These are phyloP conservation scores for Trachythela sp. DNA, from an alignment of 64 coral and sea anemone genomes.

Conservation along the genomic window DNA sequence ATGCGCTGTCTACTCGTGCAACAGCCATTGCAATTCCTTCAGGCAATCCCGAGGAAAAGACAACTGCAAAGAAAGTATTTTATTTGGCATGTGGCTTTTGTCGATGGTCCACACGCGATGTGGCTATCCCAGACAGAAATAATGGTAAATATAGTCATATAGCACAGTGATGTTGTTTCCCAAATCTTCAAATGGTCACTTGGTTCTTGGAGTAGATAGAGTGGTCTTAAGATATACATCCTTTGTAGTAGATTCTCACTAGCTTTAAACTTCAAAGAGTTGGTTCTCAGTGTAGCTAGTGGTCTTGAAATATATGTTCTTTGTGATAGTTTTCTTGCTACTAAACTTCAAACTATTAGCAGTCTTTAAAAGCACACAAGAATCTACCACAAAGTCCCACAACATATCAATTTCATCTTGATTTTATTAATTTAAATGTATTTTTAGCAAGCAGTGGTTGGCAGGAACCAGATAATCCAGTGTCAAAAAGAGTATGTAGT, in stretches of 20 bases:
- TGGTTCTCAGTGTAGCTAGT: no score
- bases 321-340: no score
- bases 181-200: background rate
- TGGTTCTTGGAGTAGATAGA: no score
- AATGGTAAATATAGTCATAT: constrained; percentile 45
- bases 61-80: constrained; percentile 94
- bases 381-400: no score
- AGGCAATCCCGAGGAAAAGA: constrained; percentile 60
- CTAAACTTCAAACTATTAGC: no score
- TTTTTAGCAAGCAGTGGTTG: constrained; percentile 88
- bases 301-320: no score
- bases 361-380: no score
- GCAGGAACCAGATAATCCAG: constrained; percentile 93
- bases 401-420: no score
- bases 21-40: constrained; percentile 80
- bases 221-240: no score
- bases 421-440: background rate
- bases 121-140: constrained; percentile 73
- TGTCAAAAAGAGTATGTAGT: constrained; percentile 62
- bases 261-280: no score
- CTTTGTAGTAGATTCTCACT: no score
- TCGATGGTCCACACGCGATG: constrained; percentile 90
- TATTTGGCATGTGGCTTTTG: constrained; percentile 97
- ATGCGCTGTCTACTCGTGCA: constrained; percentile 83
- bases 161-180: background rate